Evolutionary conservation across 2,888 invertebrate species (phyloP), one percentile per base, ranked within the genome.

Genomic region (Limnephilus auricula): DNA sequence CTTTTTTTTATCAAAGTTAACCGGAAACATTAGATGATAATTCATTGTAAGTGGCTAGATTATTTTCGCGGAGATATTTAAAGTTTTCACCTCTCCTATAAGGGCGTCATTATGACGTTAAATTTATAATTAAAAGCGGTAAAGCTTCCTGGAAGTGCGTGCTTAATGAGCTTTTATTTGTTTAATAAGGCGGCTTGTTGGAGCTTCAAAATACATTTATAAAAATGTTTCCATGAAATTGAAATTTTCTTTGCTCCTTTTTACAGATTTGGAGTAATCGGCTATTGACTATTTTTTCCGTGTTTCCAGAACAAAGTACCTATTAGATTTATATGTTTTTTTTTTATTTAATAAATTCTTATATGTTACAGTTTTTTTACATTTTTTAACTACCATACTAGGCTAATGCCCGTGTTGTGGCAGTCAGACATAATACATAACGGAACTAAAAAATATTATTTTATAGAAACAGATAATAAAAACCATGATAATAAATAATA

Each of bases 1-100:
- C 32, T 34, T 78, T 87, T 50, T 87, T 86, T 13, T 82, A 40
- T 34, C 82, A 82, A 65, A 65, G n/a, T 65, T 65, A 65, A 65
- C 25, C 65, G 65, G 65, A 65, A 65, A 65, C 65, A 65, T 65
- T 65, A 65, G 65, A 65, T 65, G 65, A 65, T 65, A 65, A 65
- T 65, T 65, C 65, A 65, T 65, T 65, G 65, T 65, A 65, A 65
- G 65, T 25, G 65, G 25, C 65, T 65, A 65, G 65, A 65, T 65
- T 65, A 65, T 65, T 65, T 65, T 65, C 25, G 65, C 25, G 65
- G 15, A 65, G 65, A 65, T 65, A n/a, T n/a, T 25, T 65, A 65
- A 65, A 65, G 65, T 65, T 65, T 65, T 65, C 65, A 65, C 65
- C 65, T 65, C n/a, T 65, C 65, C 25, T 65, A 25, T 65, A 65